These are phyloP conservation scores for Kryptolebias marmoratus DNA, from an alignment of 2,113 vertebrate species.

Conservation along the genomic window DNA sequence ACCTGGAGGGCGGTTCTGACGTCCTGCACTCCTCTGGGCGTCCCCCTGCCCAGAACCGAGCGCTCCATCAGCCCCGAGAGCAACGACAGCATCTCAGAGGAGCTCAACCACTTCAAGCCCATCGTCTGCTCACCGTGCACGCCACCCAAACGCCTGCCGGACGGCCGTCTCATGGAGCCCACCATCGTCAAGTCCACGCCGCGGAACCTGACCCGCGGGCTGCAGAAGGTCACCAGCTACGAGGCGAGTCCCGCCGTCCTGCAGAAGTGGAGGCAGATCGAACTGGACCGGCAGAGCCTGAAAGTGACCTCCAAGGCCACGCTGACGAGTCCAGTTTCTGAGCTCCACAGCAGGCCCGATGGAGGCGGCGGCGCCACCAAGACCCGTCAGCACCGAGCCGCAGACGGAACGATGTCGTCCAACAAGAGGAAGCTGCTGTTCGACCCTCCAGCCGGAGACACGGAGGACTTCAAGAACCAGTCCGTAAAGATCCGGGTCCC, in stretches of 20 bases:
- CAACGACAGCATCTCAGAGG: slow-evolving; percentile 98
- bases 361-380: not conserved
- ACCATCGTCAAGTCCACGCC: slow-evolving; percentile 95
- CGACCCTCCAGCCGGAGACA: slow-evolving; percentile 53
- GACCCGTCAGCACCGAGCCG: not conserved
- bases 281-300: slow-evolving; percentile 90
- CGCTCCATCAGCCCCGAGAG: slow-evolving; percentile 94
- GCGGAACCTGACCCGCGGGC: slow-evolving; percentile 86
- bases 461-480: slow-evolving; percentile 38
- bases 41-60: slow-evolving; percentile 78
- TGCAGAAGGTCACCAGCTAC: slow-evolving; percentile 90
- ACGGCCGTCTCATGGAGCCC: slow-evolving; percentile 89
- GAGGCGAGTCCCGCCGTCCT: slow-evolving; percentile 91
- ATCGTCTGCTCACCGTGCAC: slow-evolving; percentile 97
- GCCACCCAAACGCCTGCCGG: slow-evolving; percentile 91
- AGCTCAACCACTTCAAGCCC: slow-evolving; percentile 98
- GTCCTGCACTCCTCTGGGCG: slow-evolving; percentile 23
- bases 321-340: slow-evolving; percentile 81
- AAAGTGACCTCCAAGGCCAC: slow-evolving; percentile 89
- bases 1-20: slow-evolving; percentile 76
- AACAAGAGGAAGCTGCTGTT: slow-evolving; percentile 78
- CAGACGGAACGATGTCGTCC: slow-evolving; percentile 5
- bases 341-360: slow-evolving; percentile 30
- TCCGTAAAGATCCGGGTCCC: slow-evolving; percentile 56
- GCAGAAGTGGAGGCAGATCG: slow-evolving; percentile 95